Percentiles rank a stretch among this genome's conserved stretches.
Evolutionary conservation across 1,140 invertebrate species (phyloP).

Genomic region (Mercenaria mercenaria): DNA sequence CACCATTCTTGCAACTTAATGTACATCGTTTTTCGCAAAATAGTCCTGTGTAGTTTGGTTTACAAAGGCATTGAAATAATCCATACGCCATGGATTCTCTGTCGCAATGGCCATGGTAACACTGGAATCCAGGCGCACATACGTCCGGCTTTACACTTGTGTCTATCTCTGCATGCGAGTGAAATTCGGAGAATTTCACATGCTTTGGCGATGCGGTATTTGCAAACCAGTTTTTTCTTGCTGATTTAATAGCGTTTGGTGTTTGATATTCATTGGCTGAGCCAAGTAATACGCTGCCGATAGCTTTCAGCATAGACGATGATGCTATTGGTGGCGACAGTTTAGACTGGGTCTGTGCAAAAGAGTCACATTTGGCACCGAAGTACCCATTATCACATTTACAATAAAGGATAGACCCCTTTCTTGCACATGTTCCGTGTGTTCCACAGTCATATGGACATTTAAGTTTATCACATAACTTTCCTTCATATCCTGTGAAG

Average conservation of each 20-base stretch:
- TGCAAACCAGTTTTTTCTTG: slow-evolving; percentile 8
- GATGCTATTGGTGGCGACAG: not conserved
- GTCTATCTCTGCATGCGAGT: slow-evolving; percentile 54
- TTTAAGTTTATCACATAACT: slow-evolving; percentile 41
- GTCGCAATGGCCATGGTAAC: slow-evolving; percentile 60
- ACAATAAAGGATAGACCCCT: slow-evolving; percentile 37
- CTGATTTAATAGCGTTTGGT: not conserved
- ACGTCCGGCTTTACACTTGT: slow-evolving; percentile 52
- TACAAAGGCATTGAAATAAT: slow-evolving; percentile 48
- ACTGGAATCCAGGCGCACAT: slow-evolving; percentile 58
- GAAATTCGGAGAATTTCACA: slow-evolving; percentile 47
- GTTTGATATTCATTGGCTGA: not conserved
- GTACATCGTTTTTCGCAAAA: slow-evolving; percentile 63
- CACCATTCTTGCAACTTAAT: slow-evolving; percentile 42
- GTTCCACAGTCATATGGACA: slow-evolving; percentile 55
- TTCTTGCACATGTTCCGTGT: slow-evolving; percentile 46
- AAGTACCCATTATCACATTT: slow-evolving; percentile 57
- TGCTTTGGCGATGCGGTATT: slow-evolving; percentile 1
- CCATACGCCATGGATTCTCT: slow-evolving; percentile 43
- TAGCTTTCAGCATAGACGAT: not conserved
- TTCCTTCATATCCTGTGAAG: slow-evolving; percentile 63
- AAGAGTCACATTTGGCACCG: slow-evolving; percentile 39
- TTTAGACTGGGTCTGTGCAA: not conserved
- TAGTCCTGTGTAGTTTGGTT: slow-evolving; percentile 48
- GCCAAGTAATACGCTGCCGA: not conserved